These are phyloP conservation scores for Dicyrtomina minuta DNA, from an alignment of 2,888 invertebrate genomes.

Conservation along the genomic window DNA sequence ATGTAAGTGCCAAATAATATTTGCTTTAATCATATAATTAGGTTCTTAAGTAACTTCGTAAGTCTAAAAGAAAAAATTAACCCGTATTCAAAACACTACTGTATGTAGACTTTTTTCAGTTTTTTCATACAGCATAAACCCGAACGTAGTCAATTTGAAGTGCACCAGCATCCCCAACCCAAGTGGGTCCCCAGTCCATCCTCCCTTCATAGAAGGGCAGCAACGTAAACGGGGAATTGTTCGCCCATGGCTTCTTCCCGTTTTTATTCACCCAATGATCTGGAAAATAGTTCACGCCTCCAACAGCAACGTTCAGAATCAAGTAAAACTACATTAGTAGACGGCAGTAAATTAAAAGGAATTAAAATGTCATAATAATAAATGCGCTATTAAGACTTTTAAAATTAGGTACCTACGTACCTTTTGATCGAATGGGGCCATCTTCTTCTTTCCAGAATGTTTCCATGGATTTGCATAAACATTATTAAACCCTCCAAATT, in stretches of 20 bases:
- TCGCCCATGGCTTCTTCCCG: slow-evolving; percentile 16
- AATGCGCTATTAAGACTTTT: too few species aligned
- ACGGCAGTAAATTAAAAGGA: too few species aligned
- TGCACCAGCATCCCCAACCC: slow-evolving; percentile 63
- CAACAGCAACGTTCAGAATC: slow-evolving; percentile 13
- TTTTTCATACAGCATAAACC: too few species aligned
- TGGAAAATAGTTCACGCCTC: slow-evolving; percentile 2
- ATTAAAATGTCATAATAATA: too few species aligned
- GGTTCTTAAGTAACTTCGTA: too few species aligned
- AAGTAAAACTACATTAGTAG: slow-evolving; percentile 17
- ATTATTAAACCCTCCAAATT: slow-evolving; percentile 62
- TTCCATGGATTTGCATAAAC: slow-evolving; percentile 56
- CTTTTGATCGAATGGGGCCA: slow-evolving; percentile 73
- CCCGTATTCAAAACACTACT: too few species aligned
- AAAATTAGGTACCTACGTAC: too few species aligned
- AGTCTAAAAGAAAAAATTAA: too few species aligned
- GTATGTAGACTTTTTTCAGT: too few species aligned
- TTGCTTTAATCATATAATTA: too few species aligned
- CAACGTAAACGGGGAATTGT: background rate
- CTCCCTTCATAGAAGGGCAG: slow-evolving; percentile 67
- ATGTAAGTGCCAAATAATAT: too few species aligned
- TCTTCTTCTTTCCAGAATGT: slow-evolving; percentile 59
- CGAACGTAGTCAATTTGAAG: slow-evolving; percentile 68
- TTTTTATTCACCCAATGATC: slow-evolving; percentile 5
- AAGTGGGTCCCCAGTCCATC: slow-evolving; percentile 65